Percentiles rank a stretch among this genome's conserved stretches.
These are phyloP conservation scores for Drosophila novamexicana DNA, from an alignment of 1,140 invertebrate genomes.

Conservation along the genomic window DNA sequence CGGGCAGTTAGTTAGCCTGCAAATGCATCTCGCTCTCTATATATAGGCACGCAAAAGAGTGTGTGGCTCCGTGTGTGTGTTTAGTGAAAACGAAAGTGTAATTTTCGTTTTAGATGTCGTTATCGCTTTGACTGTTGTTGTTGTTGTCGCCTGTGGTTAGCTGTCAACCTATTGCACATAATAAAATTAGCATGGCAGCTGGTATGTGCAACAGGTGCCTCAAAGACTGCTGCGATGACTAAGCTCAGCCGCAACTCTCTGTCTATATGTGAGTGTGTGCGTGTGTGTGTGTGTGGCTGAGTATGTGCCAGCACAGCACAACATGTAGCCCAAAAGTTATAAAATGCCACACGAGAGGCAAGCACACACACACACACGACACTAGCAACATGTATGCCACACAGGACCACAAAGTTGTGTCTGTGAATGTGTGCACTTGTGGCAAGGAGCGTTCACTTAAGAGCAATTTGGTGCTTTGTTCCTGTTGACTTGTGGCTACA, in stretches of 20 bases:
- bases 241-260: constrained; percentile 3
- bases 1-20: constrained; percentile 40
- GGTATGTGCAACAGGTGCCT: constrained; percentile 60
- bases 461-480: constrained; percentile 52
- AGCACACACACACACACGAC: constrained; percentile 20
- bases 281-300: constrained; percentile 16
- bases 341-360: constrained; percentile 27
- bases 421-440: constrained; percentile 14
- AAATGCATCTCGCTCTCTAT: constrained; percentile 29
- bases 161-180: constrained; percentile 40
- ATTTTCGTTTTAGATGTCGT: constrained; percentile 72
- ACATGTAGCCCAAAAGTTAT: constrained; percentile 58
- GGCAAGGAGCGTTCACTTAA: constrained; percentile 52
- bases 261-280: constrained; percentile 15
- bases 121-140: constrained; percentile 50
- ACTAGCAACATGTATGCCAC: background rate
- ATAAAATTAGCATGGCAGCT: constrained; percentile 66
- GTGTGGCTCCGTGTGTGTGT: constrained; percentile 15
- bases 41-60: constrained; percentile 2
- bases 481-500: constrained; percentile 45
- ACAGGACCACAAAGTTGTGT: constrained; percentile 26
- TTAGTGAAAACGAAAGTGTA: constrained; percentile 70
- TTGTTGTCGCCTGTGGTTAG: constrained; percentile 51
- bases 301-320: background rate
- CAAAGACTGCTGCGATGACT: constrained; percentile 45